Conservation (phyloP, 1,140 invertebrate genomes). For the Danaus plexippus region DNA sequence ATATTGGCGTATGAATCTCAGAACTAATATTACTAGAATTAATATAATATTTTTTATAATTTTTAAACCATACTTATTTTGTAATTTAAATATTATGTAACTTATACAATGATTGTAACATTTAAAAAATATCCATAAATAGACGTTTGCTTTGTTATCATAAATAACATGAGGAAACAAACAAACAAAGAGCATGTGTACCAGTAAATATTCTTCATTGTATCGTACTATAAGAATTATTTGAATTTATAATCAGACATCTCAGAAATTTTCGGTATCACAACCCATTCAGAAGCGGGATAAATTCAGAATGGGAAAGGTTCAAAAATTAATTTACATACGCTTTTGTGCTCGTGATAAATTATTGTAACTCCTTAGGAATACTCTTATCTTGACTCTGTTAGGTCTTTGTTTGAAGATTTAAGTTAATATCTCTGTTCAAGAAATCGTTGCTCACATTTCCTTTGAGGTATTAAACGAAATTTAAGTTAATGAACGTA, state of each 20-base stretch:
- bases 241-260: conserved; percentile 39
- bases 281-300: conserved; percentile 29
- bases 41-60: too few species aligned
- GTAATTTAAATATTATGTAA: too few species aligned
- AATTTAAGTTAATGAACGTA: conserved; percentile 5
- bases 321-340: conserved; percentile 60
- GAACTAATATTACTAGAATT: too few species aligned
- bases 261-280: conserved; percentile 23
- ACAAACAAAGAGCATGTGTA: conserved; percentile 5
- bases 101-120: too few species aligned
- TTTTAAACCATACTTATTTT: too few species aligned
- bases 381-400: conserved; percentile 40
- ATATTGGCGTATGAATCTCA: too few species aligned
- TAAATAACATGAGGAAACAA: not conserved
- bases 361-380: conserved; percentile 33
- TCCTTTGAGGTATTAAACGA: conserved; percentile 22
- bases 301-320: conserved; percentile 50
- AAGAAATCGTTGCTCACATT: conserved; percentile 29
- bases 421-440: conserved; percentile 39
- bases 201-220: conserved; percentile 17
- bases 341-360: conserved; percentile 54
- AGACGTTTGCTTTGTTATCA: conserved; percentile 1
- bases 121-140: too few species aligned
- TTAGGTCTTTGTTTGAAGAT: conserved; percentile 40
- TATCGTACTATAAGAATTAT: conserved; percentile 31